Evolutionary conservation across 2,113 vertebrate species (phyloP), one percentile per base, ranked within the genome.

Genomic region (Tragelaphus buxtoni): DNA sequence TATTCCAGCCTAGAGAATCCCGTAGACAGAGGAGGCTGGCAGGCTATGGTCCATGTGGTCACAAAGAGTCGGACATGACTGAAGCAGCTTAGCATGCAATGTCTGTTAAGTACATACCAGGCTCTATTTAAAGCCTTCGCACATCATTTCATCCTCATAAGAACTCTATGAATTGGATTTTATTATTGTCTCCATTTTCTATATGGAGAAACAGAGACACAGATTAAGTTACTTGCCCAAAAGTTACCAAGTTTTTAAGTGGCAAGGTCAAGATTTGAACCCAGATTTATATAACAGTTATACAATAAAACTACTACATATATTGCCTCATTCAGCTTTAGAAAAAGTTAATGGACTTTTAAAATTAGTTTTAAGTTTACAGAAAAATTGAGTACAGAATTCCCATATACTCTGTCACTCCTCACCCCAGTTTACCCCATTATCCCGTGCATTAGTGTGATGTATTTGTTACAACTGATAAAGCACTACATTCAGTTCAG

Each of bases 61-160:
- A 42, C 39, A 74, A 74, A 74, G 22, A 74, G 69, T 42, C 0
- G 0, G 69, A 26, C 39, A 1, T 0, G 3, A 26, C 39, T 0
- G 3, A 74, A 74, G 39, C 69, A 74, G 22, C 69, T 42, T 74
- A 74, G 69, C 22, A 4, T 0, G 7, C 69, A 42, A 11, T 42
- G 49, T 49, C 51, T 92, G 45, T 39, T 86, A 42, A 87, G 55
- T 79, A 45, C 35, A 72, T 16, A 35, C 8, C 53, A 51, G 22
- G 12, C 53, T 49, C 63, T 77, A 14, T 53, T 79, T 56, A 79
- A 61, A 79, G 47, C 5, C 47, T 53, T 58, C 53, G 45, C 20
- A 14, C 18, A 18, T 26, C 22, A 69, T 58, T 92, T 74, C 47
- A 72, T 58, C 79, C 39, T 72, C 51, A 58, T 30, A 51, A 35